Evolutionary conservation across 2,888 invertebrate genomes (phyloP).

Genomic region (Euzetes globulus): DNA sequence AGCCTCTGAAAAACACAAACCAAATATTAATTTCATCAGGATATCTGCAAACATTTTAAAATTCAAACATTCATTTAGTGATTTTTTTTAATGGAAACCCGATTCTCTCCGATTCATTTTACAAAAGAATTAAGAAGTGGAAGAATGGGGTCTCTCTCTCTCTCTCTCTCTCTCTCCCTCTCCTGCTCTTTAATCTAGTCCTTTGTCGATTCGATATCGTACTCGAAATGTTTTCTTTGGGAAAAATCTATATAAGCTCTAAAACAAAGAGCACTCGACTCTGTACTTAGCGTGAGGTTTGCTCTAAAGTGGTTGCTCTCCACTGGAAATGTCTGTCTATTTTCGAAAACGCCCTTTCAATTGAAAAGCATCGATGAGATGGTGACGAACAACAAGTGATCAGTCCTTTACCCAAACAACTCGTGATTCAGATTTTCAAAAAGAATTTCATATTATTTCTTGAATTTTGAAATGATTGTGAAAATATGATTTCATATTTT

Average conservation of each 20-base stretch:
- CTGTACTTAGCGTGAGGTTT: conserved; percentile 10
- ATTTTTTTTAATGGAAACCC: neutral
- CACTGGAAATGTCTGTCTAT: conserved; percentile 18
- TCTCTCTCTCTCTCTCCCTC: conserved; percentile 20
- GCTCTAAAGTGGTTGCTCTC: conserved; percentile 22
- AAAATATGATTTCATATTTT: too few species aligned
- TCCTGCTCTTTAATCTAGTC: conserved; percentile 1
- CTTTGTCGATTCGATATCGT: neutral
- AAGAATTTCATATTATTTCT: neutral
- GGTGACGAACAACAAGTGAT: conserved; percentile 20
- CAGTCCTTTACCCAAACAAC: neutral
- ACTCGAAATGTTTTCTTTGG: conserved; percentile 15
- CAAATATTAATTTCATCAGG: too few species aligned
- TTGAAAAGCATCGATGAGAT: neutral
- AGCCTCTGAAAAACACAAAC: neutral
- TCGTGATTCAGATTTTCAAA: neutral
- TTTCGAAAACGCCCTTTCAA: conserved; percentile 16
- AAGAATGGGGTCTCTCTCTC: conserved; percentile 10
- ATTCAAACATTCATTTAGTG: too few species aligned
- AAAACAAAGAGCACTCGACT: conserved; percentile 30
- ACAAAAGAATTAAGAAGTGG: neutral
- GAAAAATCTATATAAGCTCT: conserved; percentile 12
- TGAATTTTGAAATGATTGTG: too few species aligned
- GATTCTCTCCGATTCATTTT: neutral
- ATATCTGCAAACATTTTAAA: too few species aligned